These are phyloP conservation scores for Heterochromis multidens DNA, from an alignment of 2,113 vertebrate species.

Conservation along the genomic window DNA sequence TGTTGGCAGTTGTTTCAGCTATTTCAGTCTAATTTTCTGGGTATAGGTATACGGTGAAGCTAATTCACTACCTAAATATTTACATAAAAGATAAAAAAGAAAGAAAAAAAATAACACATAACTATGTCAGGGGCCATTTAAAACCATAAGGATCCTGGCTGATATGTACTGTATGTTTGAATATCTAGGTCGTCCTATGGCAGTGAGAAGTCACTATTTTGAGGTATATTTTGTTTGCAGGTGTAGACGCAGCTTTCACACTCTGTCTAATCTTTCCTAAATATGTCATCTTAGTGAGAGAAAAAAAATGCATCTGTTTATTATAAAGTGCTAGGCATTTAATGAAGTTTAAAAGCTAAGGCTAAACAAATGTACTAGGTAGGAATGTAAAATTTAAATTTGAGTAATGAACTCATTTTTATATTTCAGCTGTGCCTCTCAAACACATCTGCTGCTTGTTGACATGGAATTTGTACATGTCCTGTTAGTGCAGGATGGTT, in stretches of 20 bases:
- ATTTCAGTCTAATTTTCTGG: conserved; percentile 34
- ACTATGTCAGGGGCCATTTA: conserved; percentile 32
- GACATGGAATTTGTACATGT: neutral
- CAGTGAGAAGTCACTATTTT: conserved; percentile 67
- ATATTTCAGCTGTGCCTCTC: neutral
- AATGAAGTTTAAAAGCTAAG: conserved; percentile 20
- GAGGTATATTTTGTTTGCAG: conserved; percentile 71
- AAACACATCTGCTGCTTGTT: neutral
- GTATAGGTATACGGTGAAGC: conserved; percentile 29
- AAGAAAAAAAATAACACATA: conserved; percentile 24
- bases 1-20: conserved; percentile 40
- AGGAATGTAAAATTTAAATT: conserved; percentile 29
- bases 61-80: conserved; percentile 52
- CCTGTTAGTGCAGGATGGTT: conserved; percentile 1
- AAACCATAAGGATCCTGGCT: conserved; percentile 49
- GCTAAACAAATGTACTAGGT: conserved; percentile 25
- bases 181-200: conserved; percentile 47
- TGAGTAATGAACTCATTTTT: neutral
- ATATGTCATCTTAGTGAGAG: conserved; percentile 26
- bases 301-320: conserved; percentile 39
- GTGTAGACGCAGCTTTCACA: conserved; percentile 35
- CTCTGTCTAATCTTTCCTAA: conserved; percentile 37
- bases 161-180: conserved; percentile 65
- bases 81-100: conserved; percentile 47
- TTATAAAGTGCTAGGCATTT: conserved; percentile 68